phyloP scores from a whole-genome alignment of 2,888 invertebrate species.

The Cetonia aurata region DNA sequence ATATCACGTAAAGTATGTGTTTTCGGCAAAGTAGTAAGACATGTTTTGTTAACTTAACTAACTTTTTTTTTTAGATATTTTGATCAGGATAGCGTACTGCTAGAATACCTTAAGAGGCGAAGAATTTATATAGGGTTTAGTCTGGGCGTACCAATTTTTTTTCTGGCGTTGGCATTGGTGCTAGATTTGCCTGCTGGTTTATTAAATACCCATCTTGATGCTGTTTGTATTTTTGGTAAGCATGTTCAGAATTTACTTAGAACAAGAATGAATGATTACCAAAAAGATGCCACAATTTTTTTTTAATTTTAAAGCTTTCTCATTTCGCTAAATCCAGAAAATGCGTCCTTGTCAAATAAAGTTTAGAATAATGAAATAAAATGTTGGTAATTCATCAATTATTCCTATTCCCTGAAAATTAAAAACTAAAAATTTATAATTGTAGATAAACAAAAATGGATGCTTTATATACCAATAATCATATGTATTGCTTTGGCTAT shows the following conservation, averaged over 20 bases:
- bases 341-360: too few species aligned
- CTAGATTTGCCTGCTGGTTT: conserved; percentile 55
- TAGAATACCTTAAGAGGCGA: conserved; percentile 42
- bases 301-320: too few species aligned
- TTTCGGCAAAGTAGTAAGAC: neutral
- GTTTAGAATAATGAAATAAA: too few species aligned
- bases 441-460: conserved; percentile 41
- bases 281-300: too few species aligned
- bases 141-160: conserved; percentile 50
- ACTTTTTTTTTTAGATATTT: conserved; percentile 22
- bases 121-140: conserved; percentile 47
- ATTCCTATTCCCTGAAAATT: too few species aligned
- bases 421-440: conserved; percentile 30
- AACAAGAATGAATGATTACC: too few species aligned
- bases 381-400: too few species aligned
- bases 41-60: neutral
- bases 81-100: conserved; percentile 16
- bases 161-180: conserved; percentile 53
- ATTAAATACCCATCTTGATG: conserved; percentile 53
- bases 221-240: conserved; percentile 58
- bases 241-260: neutral
- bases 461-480: conserved; percentile 37
- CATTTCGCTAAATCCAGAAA: too few species aligned
- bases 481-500: conserved; percentile 15
- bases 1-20: conserved; percentile 57